Base-by-base conservation (phyloP, 2,113 vertebrate genomes). In the Polypterus senegalus region DNA sequence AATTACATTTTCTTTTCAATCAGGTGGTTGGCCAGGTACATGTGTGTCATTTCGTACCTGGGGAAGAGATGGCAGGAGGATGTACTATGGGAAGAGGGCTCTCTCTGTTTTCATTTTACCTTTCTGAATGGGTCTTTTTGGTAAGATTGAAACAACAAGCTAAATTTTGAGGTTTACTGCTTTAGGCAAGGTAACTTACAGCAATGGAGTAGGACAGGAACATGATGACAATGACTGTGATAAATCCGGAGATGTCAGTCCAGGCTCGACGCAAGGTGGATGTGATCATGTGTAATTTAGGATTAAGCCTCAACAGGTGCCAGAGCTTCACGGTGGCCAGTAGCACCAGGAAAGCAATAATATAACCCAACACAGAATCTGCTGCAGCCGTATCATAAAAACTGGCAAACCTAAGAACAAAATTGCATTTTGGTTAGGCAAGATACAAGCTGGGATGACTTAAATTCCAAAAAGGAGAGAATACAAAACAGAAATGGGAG, bases 171-270 rank as follows among this genome's bases (percentile, higher is more conserved):
- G 27, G 27, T 27, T 27, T 27, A 27, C 27, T 27, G 27, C 27
- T 27, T 27, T 27, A 27, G 27, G 27, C 27, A 27, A 27, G 27
- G 64, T 8, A 64, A 76, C 93, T 92, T 77, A 97, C 93, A 27
- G 88, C 83, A 6, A 89, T 82, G 65, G 94, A 93, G 59, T 97
- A 97, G 66, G 93, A 88, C 1, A 97, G 77, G 68, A 97, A 89
- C 94, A 97, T 93, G 78, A 92, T 81, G 51, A 80, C 65, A 65
- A 94, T 90, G 69, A 97, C 79, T 48, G 81, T 75, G 60, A 91
- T 73, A 74, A 98, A 97, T 67, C 92, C 92, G 27, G 91, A 93
- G 74, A 98, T 94, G 71, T 97, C 93, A 4, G 89, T 88, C 94
- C 92, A 97, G 27, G 94, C 93, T 53, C 87, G 79, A 71, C 77